A percentile compares a stretch with the other conserved stretches of the same genome.
Conservation (phyloP, 2,888 invertebrate species). For the Eremobia ochroleuca region DNA sequence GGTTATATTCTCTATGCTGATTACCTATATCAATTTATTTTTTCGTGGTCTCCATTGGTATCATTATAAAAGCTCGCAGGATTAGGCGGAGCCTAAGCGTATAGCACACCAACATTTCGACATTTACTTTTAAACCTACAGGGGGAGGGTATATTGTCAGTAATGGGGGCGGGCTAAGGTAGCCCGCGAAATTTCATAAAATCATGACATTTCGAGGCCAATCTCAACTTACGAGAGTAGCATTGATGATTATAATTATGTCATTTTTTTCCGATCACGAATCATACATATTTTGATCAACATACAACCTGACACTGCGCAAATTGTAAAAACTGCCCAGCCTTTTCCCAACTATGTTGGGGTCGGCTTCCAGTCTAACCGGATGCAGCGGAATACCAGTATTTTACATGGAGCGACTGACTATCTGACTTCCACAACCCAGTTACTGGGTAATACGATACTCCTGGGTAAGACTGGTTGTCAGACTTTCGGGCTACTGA, state of each 20-base stretch:
- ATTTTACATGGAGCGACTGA: too few species aligned
- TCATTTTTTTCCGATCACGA: neutral
- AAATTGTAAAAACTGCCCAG: neutral
- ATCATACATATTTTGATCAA: neutral
- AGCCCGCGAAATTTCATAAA: neutral
- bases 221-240: neutral
- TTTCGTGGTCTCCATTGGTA: neutral
- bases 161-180: neutral
- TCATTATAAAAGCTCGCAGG: neutral
- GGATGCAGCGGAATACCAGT: too few species aligned
- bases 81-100: neutral
- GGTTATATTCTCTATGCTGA: too few species aligned
- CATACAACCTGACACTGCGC: neutral
- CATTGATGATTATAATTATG: neutral
- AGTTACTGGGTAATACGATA: too few species aligned
- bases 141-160: neutral
- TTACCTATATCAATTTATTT: neutral
- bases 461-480: too few species aligned
- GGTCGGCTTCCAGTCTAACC: too few species aligned
- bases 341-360: too few species aligned
- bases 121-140: neutral
- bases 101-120: neutral
- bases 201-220: neutral
- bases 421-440: too few species aligned
- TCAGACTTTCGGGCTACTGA: too few species aligned